Base-by-base conservation (phyloP, 2,797 vertebrate species). In the Rhadinocentrus ornatus region DNA sequence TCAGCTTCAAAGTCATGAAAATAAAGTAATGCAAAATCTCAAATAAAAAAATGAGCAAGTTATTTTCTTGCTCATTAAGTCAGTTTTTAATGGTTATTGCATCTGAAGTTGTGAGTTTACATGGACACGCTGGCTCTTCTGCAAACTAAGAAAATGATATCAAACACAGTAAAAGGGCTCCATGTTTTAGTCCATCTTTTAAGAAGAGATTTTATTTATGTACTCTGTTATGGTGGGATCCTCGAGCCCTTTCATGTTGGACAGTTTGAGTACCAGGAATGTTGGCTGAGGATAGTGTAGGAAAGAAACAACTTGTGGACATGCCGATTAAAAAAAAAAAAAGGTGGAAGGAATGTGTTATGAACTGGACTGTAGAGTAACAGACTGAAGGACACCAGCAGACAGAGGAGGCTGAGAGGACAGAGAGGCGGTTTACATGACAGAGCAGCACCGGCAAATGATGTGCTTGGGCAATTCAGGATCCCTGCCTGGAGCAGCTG, bases 381-480 rank as follows among this genome's bases (percentile, higher is more conserved):
- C 3, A 29, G 52, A 69, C 34, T 62, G 37, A 56, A 44, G 16
- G 37, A 41, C 27, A 18, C 11, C 52, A 37, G 37, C 48, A 67
- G 54, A 37, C 18, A 35, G 61, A 22, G 20, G 55, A 73, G 29
- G 62, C 10, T 5, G 31, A 50, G 55, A 37, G 50, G 8, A 69
- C 37, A 55, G 34, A 9, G 16, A 48, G 32, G 61, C 34, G 15
- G 1, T 80, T 91, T 77, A 95, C 93, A 95, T 94, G 82, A 95
- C 48, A 0, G 92, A 90, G 86, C 94, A 95, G 87, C 94, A 95
- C 81, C 89, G 84, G 73, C 93, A 94, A 80, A 66, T 81, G 88
- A 94, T 92, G 29, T 1, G 76, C 73, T 93, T 93, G 35, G 89
- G 78, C 2, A 72, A 58, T 18, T 66, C 66, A 0, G 34, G 34